Percentiles rank a stretch among this genome's conserved stretches.
phyloP scores from a whole-genome alignment of 2,888 invertebrate species.

The Leptinotarsa juncta region DNA sequence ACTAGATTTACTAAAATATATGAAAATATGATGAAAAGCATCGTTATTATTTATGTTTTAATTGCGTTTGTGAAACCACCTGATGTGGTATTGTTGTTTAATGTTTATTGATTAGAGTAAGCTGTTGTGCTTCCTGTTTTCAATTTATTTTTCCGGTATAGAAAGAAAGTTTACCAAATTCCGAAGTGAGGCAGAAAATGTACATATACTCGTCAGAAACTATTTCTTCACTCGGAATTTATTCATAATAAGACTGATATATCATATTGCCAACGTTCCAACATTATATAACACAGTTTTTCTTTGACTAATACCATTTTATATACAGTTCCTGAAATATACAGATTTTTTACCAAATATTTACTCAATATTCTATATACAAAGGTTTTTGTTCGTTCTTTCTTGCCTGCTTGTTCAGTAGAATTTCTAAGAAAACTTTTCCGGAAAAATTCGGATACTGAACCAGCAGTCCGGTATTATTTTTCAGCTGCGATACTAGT shows the following conservation, averaged over 20 bases:
- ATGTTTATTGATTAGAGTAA: conserved; percentile 52
- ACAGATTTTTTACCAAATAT: conserved; percentile 67
- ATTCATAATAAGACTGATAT: conserved; percentile 64
- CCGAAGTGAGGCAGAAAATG: conserved; percentile 41
- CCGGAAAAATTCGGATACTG: conserved; percentile 1
- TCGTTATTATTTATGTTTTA: conserved; percentile 39
- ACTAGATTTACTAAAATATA: conserved; percentile 15
- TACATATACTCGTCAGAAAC: conserved; percentile 32
- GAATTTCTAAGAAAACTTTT: background rate
- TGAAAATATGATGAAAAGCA: conserved; percentile 17
- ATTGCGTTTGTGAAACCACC: conserved; percentile 34
- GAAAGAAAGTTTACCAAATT: conserved; percentile 53
- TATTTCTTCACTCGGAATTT: conserved; percentile 50
- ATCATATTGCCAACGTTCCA: conserved; percentile 66
- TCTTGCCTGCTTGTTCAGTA: conserved; percentile 26
- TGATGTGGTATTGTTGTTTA: conserved; percentile 47
- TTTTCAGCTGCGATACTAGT: conserved; percentile 63
- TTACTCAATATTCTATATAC: conserved; percentile 62
- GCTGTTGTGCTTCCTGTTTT: conserved; percentile 63
- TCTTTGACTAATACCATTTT: conserved; percentile 55
- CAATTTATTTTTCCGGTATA: conserved; percentile 54
- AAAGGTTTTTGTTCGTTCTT: conserved; percentile 59
- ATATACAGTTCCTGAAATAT: conserved; percentile 66
- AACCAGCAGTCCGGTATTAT: conserved; percentile 37
- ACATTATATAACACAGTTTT: conserved; percentile 51